Conservation (phyloP, 2,888 invertebrate genomes). For the Electrophaes corylata region DNA sequence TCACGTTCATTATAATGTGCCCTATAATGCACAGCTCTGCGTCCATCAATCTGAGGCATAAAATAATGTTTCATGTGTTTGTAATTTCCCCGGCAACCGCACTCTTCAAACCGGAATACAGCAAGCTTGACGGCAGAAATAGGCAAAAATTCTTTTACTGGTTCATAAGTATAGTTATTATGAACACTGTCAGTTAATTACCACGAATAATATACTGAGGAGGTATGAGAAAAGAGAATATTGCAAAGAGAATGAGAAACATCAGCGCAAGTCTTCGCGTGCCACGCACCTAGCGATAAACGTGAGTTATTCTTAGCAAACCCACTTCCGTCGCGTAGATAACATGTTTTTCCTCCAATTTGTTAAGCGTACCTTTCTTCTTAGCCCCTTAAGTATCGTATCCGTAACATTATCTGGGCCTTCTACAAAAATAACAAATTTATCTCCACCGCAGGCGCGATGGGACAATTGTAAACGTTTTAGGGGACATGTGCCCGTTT, state of each 20-base stretch:
- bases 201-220: background rate
- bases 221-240: too few relatives aligned
- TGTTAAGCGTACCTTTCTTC: slow-evolving; percentile 24
- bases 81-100: too few relatives aligned
- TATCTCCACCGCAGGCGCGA: slow-evolving; percentile 31
- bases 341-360: slow-evolving; percentile 31
- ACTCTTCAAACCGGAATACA: too few relatives aligned
- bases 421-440: slow-evolving; percentile 39
- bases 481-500: slow-evolving; percentile 30
- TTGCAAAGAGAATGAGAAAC: background rate
- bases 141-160: too few relatives aligned
- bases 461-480: slow-evolving; percentile 40
- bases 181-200: background rate
- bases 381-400: slow-evolving; percentile 29
- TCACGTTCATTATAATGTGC: too few relatives aligned
- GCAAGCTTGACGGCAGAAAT: too few relatives aligned
- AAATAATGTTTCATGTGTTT: too few relatives aligned
- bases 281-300: slow-evolving; percentile 15
- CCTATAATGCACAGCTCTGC: too few relatives aligned
- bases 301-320: slow-evolving; percentile 22
- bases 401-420: slow-evolving; percentile 22
- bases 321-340: slow-evolving; percentile 17
- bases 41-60: too few relatives aligned
- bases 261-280: background rate
- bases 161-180: too few relatives aligned